A percentile compares a stretch with the other conserved stretches of the same genome.
Evolutionary conservation across 2,888 invertebrate genomes (phyloP).

Genomic region (Yponomeuta cagnagella): DNA sequence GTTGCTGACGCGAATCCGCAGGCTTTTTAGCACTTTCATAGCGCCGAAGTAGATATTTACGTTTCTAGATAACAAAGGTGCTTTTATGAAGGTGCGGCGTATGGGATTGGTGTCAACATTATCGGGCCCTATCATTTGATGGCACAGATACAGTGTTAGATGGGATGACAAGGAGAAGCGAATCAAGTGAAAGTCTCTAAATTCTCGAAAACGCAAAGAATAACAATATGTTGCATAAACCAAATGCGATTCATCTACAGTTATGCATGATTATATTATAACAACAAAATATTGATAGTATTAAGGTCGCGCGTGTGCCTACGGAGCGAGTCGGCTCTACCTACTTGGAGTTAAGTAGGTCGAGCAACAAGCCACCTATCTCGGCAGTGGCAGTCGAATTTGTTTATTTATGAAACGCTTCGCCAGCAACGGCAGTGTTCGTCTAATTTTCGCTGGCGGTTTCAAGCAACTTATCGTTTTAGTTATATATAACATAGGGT

Average conservation of each 20-base stretch:
- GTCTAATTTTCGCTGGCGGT: neutral
- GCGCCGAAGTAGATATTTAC: neutral
- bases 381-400: conserved; percentile 4
- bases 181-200: neutral
- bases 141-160: neutral
- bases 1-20: neutral
- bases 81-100: neutral
- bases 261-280: conserved; percentile 1
- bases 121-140: neutral
- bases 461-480: neutral
- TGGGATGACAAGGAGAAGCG: neutral
- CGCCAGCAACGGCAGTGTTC: neutral
- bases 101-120: neutral
- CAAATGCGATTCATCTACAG: neutral
- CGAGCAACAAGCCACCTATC: conserved; percentile 8
- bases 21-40: neutral
- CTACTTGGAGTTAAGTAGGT: conserved; percentile 3
- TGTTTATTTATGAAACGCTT: conserved; percentile 2
- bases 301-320: conserved; percentile 4
- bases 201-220: neutral
- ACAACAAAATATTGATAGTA: conserved; percentile 2
- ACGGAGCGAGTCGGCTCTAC: neutral
- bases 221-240: too few species aligned
- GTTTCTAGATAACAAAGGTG: neutral
- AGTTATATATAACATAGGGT: neutral